Evolutionary conservation across 2,888 invertebrate species (phyloP).

Genomic region (Alloscopus bannaensis): DNA sequence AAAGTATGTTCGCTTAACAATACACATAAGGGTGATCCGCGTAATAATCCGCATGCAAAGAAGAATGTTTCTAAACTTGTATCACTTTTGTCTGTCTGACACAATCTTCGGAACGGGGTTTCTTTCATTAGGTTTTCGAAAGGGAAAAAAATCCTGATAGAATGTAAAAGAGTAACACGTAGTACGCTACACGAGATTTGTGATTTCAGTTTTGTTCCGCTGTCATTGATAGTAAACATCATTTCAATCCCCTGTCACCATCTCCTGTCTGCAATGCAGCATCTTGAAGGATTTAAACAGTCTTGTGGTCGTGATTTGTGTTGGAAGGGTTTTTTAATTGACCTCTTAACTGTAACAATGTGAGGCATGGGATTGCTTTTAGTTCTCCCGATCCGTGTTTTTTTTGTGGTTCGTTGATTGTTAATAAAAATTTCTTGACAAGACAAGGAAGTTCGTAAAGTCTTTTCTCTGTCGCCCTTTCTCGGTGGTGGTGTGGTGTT

Average conservation of each 20-base stretch:
- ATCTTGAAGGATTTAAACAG: constrained; percentile 29
- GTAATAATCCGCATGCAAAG: too few relatives aligned
- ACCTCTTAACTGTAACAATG: too few relatives aligned
- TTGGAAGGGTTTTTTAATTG: constrained; percentile 27
- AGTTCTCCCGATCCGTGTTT: too few relatives aligned
- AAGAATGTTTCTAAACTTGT: too few relatives aligned
- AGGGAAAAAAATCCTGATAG: constrained; percentile 3
- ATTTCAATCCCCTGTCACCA: constrained; percentile 16
- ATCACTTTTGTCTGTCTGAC: too few relatives aligned
- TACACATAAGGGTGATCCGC: too few relatives aligned
- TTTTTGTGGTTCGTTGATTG: too few relatives aligned
- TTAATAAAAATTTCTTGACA: constrained; percentile 5
- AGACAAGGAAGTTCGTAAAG: background rate
- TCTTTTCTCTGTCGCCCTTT: background rate
- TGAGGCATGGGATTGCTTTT: too few relatives aligned
- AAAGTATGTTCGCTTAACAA: too few relatives aligned
- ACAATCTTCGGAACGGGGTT: too few relatives aligned
- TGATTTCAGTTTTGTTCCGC: background rate
- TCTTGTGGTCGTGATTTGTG: constrained; percentile 34
- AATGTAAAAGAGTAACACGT: background rate
- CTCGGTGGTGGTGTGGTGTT: constrained; percentile 18
- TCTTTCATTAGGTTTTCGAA: constrained; percentile 4
- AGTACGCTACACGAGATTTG: too few relatives aligned
- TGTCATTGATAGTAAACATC: constrained; percentile 7
- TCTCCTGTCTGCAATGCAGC: constrained; percentile 12